Conservation (phyloP, 2,888 invertebrate genomes). For the Coelinius sp. region DNA sequence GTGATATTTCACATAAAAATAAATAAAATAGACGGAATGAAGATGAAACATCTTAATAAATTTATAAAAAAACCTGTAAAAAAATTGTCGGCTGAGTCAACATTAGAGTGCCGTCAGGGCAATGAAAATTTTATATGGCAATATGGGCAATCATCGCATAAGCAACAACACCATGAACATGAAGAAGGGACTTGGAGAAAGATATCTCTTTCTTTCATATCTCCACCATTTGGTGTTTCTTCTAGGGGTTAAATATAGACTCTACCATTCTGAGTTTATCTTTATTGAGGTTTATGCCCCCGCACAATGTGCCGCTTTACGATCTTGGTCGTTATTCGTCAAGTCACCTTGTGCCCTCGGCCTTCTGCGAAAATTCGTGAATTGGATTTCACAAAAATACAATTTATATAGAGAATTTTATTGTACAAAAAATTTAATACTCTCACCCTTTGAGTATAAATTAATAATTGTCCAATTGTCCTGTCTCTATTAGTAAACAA, state of each 20-base stretch:
- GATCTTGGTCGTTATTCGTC: conserved; percentile 33
- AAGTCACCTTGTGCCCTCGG: neutral
- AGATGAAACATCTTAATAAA: neutral
- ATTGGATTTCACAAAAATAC: neutral
- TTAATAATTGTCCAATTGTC: too few relatives aligned
- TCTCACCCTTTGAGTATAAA: too few relatives aligned
- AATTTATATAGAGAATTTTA: neutral
- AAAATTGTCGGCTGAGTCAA: neutral
- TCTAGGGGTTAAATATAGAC: conserved; percentile 59
- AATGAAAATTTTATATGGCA: conserved; percentile 16
- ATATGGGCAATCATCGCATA: conserved; percentile 6
- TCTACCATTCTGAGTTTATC: conserved; percentile 58
- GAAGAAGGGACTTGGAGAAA: conserved; percentile 7
- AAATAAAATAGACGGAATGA: neutral
- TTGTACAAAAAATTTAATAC: neutral
- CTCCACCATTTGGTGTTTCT: conserved; percentile 35
- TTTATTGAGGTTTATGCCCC: conserved; percentile 60
- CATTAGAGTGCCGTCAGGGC: conserved; percentile 16
- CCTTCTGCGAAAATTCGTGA: neutral
- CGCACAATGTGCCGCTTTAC: conserved; percentile 38
- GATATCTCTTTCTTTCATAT: conserved; percentile 10
- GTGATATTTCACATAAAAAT: neutral
- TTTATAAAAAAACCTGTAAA: conserved; percentile 1
- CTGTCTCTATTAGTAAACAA: neutral
- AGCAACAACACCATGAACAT: neutral